Conservation (phyloP, 2,797 vertebrate genomes). For the Danio kyathit region DNA sequence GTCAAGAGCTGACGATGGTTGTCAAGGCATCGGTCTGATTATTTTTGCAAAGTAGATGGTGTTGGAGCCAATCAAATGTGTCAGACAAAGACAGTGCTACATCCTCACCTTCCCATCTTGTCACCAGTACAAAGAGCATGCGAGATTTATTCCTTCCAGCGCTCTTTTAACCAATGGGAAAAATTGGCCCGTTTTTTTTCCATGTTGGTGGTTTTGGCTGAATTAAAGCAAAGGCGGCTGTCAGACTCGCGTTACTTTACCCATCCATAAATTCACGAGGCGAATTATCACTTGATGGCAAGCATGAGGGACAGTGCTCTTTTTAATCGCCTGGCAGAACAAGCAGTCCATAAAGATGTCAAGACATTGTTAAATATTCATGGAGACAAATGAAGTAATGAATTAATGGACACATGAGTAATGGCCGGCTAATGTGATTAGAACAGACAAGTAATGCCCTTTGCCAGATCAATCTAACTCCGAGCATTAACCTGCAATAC, state of each 20-base stretch:
- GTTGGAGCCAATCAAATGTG: slow-evolving; percentile 54
- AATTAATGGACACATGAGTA: slow-evolving; percentile 86
- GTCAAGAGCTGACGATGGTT: neutral
- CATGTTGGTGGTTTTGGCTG: neutral
- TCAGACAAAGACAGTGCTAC: slow-evolving; percentile 35
- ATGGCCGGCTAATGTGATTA: slow-evolving; percentile 79
- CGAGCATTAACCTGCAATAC: slow-evolving; percentile 54
- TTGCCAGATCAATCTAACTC: slow-evolving; percentile 61
- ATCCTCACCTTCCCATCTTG: slow-evolving; percentile 32
- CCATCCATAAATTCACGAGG: slow-evolving; percentile 69
- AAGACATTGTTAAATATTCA: slow-evolving; percentile 88
- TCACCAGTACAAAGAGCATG: neutral
- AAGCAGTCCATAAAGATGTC: slow-evolving; percentile 88
- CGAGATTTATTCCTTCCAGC: neutral
- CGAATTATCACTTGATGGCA: slow-evolving; percentile 76
- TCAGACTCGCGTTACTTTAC: slow-evolving; percentile 22
- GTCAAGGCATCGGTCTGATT: slow-evolving; percentile 26
- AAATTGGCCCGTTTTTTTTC: neutral
- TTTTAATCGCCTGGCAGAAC: slow-evolving; percentile 81
- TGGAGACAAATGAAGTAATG: slow-evolving; percentile 85
- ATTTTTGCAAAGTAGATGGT: slow-evolving; percentile 44
- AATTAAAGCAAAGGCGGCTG: neutral
- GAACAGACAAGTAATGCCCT: slow-evolving; percentile 80
- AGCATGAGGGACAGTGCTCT: slow-evolving; percentile 82
- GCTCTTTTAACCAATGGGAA: slow-evolving; percentile 8